These are phyloP conservation scores for Karalla daura DNA, from an alignment of 2,797 vertebrate species.

Conservation along the genomic window DNA sequence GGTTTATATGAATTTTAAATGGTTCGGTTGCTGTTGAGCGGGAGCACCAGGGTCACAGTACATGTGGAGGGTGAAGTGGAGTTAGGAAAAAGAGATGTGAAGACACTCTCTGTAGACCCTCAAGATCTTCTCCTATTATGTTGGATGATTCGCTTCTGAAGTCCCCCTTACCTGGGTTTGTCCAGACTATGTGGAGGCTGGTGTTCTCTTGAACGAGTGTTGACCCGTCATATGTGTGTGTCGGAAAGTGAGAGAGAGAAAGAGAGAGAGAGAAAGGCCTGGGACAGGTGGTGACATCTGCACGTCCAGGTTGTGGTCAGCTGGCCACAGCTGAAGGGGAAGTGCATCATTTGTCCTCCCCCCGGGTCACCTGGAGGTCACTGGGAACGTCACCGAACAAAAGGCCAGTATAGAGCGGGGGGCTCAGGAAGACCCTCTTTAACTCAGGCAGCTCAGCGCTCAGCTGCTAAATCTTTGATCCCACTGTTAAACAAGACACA, in stretches of 20 bases:
- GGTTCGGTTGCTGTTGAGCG: too few species aligned
- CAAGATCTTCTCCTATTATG: background rate
- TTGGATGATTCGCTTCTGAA: constrained; percentile 1
- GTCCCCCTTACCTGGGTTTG: constrained; percentile 22
- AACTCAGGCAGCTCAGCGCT: constrained; percentile 17
- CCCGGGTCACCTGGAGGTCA: constrained; percentile 75
- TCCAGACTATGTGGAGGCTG: constrained; percentile 12
- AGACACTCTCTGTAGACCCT: too few species aligned
- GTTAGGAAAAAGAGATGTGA: too few species aligned
- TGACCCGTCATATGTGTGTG: constrained; percentile 70
- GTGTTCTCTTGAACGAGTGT: constrained; percentile 78
- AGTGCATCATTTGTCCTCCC: constrained; percentile 73
- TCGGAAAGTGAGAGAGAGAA: too few species aligned
- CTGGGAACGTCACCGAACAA: constrained; percentile 66
- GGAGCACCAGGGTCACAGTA: too few species aligned
- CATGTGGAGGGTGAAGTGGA: too few species aligned
- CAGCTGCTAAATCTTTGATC: constrained; percentile 1
- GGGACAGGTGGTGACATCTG: constrained; percentile 77
- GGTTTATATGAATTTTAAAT: too few species aligned
- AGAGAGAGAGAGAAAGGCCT: constrained; percentile 43
- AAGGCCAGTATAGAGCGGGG: constrained; percentile 52
- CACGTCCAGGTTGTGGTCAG: constrained; percentile 61
- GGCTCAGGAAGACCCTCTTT: constrained; percentile 28
- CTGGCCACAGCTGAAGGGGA: constrained; percentile 78
- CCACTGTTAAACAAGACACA: background rate